Base-by-base conservation (phyloP, 2,888 invertebrate genomes). In the Brachylomia viminalis region DNA sequence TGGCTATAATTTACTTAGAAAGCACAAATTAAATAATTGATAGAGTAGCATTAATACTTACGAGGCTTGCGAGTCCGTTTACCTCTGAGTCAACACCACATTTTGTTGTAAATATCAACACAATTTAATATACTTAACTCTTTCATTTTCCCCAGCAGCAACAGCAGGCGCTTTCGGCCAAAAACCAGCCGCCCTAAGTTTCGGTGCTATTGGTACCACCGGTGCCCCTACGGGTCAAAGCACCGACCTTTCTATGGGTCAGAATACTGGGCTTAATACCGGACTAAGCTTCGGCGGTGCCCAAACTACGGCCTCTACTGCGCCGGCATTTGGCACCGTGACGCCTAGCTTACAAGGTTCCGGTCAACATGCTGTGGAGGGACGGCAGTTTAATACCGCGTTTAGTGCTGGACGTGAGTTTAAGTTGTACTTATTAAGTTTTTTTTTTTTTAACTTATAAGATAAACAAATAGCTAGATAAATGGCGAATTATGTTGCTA, bases 301-400 rank as follows among this genome's bases (percentile, higher is more conserved):
- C 0, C 76, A 80, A 23, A 7, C 83, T 0, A 8, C 82, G 0
- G 59, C 85, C 0, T 15, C 83, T 3, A 61, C 85, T 2, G 65
- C 87, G 11, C 69, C 87, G 0, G 75, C 84, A 0, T 86, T 85
- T 20, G 83, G 82, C 0, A 54, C 70, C 0, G 17, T 47, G 20
- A 72, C 86, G 1, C 23, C 87, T 0, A 71, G 79, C n/a, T 88
- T 88, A 8, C 87, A 83, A 54, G 30, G 38, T 27, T 15, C 52
- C 5, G 23, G 20, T 20, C 65, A 13, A 13, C 64, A 4, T 0
- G 47, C 47, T 8, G 30, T 0, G 47, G 71, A 11, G 3, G 49
- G 8, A 2, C 45, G 8, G 0, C 17, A 58, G 75, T 67, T 67
- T 30, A 79, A 1, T 20, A n/a, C 49, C 3, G 0, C 30, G 0